Evolutionary conservation across 2,797 vertebrate species (phyloP), one percentile per base, ranked within the genome.

Genomic region (Setipinna tenuifilis): DNA sequence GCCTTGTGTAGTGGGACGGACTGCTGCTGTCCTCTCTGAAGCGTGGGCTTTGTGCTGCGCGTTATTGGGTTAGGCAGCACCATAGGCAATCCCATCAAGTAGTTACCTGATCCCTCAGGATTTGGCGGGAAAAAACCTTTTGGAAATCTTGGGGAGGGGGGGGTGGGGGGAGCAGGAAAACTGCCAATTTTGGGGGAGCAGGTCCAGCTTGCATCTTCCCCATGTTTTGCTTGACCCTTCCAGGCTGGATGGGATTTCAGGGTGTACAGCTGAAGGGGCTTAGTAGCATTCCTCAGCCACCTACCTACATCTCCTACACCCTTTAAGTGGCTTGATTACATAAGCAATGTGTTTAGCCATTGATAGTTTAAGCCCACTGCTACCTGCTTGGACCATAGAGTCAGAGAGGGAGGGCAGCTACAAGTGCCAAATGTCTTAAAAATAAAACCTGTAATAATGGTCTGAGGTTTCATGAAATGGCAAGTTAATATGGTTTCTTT

Each of bases 1-100:
- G 50, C 50, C 50, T 54, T 54, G 50, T 54, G 50, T 54, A 14
- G 50, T 54, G 50, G 14, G 35, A 41, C 35, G 2, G 2, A 68
- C 62, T 31, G 61, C 50, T 7, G 57, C 82, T 14, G 59, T 87
- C 83, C 84, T 59, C 87, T 54, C 7, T 90, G 85, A 83, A 82
- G 85, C 88, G 54, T 31, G 82, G 82, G 2, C 35, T 84, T 90
- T 61, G 65, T 85, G 75, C 85, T 82, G 83, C 23, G 17, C 54
- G 85, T 91, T 89, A 91, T 86, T 88, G 88, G 86, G 83, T 93
- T 91, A 91, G 85, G 85, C 85, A 87, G 83, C 84, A 83, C 86
- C 91, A 23, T 86, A 35, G 86, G 80, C 92, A 89, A 86, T 91
- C 90, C 88, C 89, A 90, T 92, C 90, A 90, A 91, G 87, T 65